Base-by-base conservation (phyloP, 2,113 vertebrate species). In the Pithys albifrons region DNA sequence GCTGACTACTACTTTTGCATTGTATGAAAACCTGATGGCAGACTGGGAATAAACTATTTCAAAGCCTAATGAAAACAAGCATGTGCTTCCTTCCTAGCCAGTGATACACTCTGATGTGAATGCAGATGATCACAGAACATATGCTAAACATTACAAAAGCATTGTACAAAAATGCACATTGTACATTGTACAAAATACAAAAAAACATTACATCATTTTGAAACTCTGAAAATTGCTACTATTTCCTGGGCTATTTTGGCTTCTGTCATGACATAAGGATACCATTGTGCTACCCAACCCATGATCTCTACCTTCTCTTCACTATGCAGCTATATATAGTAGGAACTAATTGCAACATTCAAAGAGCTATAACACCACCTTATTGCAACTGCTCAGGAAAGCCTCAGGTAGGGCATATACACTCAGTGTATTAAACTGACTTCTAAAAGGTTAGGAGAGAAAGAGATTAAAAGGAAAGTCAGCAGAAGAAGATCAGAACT, bases 1-100 rank as follows among this genome's bases (percentile, higher is more conserved):
- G 61, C 86, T 93, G 83, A 85, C 91, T 75, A 18, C 55, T 87
- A 19, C 18, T 43, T 85, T 92, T 92, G 55, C 87, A 80, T 92
- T 93, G 88, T 95, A 48, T 84, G 65, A 59, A 57, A 84, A 64
- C 39, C 61, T 67, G 52, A 39, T 15, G 31, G 85, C 33, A 52
- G 0, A 2, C 48, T 57, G 55, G 61, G 88, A 92, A 83, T 48
- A 84, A 91, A 64, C 39, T 35, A 37, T 88, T 89, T 88, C 51
- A 90, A 88, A 76, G 55, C 24, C 67, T 74, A 71, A 96, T 57
- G 65, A 88, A 90, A 96, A 89, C 64, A 96, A 93, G 51, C 75
- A 45, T 25, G 24, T 64, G 45, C 69, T 94, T 91, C 90, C 85
- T 71, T 95, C 82, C 75, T 33, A 67, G 25, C 12, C 19, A 39